Percentiles rank a stretch among this genome's conserved stretches.
Evolutionary conservation across 1,140 invertebrate species (phyloP).

Genomic region (Monomorium pharaonis): DNA sequence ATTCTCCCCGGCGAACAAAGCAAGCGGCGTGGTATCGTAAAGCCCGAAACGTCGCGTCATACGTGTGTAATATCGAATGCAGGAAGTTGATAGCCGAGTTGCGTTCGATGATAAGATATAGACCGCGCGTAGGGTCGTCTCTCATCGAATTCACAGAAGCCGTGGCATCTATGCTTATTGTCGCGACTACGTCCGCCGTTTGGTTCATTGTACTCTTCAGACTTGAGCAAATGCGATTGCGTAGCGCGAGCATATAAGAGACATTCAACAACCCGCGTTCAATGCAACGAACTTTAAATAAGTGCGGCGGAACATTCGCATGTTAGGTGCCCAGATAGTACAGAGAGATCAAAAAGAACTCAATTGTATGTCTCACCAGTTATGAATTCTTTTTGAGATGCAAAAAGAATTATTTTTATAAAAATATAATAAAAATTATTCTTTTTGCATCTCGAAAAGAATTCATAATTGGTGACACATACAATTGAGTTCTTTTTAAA

Average conservation of each 20-base stretch:
- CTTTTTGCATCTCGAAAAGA: no score
- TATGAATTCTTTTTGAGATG: no score
- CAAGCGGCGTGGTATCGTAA: conserved; percentile 11
- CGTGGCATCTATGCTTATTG: conserved; percentile 33
- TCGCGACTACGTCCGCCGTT: conserved; percentile 12
- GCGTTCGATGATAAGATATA: conserved; percentile 39
- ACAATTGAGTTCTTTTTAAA: no score
- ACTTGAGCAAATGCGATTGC: conserved; percentile 22
- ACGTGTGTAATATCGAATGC: conserved; percentile 34
- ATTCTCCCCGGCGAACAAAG: conserved; percentile 9
- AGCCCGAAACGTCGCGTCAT: conserved; percentile 6
- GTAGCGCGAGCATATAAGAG: neutral
- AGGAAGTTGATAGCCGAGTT: conserved; percentile 33
- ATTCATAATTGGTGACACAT: no score
- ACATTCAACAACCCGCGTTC: conserved; percentile 31
- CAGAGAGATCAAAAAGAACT: no score
- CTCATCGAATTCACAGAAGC: conserved; percentile 30
- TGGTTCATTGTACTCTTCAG: conserved; percentile 51
- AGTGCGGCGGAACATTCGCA: neutral
- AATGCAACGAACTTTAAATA: neutral
- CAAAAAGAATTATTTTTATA: no score
- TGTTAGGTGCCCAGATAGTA: neutral
- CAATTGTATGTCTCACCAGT: no score
- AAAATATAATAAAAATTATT: no score
- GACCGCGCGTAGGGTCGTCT: conserved; percentile 12